Base-by-base conservation (phyloP, 2,888 invertebrate genomes). In the Mesoligia furuncula region DNA sequence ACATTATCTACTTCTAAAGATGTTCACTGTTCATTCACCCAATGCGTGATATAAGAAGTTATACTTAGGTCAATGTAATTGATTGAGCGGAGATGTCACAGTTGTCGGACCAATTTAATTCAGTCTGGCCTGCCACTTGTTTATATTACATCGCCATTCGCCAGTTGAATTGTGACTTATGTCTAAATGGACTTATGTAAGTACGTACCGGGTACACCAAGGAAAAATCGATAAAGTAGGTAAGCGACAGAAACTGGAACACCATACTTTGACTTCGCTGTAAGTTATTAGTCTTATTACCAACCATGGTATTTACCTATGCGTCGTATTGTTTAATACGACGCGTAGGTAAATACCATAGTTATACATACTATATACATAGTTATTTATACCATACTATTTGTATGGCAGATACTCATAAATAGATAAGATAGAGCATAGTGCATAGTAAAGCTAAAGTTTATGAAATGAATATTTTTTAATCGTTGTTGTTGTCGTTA, bases 211-310 rank as follows among this genome's bases (percentile, higher is more conserved):
- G 42, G 45, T 66, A 73, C 69, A 82, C 73, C 75, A 83, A 78
- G 77, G 84, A 81, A 88, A 87, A 88, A 88, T 88, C 87, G 82
- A 89, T 89, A 87, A 84, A 80, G 79, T 79, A 84, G 79, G 79
- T 79, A 77, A 82, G 77, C 82, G 75, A 73, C 69, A 67, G 81
- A 89, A 89, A 89, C 76, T 87, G 72, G 85, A 83, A 84, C 88
- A 85, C 86, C 77, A 77, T 80, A 78, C 51, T 73, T 76, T 72
- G 67, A 65, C 80, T 62, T 76, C 54, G 68, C 31, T 83, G 67
- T 83, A 68, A 72, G 67, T 65, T 81, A 62, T n/a, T n/a, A n/a
- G n/a, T n/a, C n/a, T n/a, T n/a, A n/a, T 82, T 45, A 42, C 36
- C 36, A 36, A 61, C 42, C n/a, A n/a, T n/a, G n/a, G n/a, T 39